Evolutionary conservation across 2,113 vertebrate species (phyloP), one percentile per base, ranked within the genome.

Genomic region (Pongo pygmaeus): DNA sequence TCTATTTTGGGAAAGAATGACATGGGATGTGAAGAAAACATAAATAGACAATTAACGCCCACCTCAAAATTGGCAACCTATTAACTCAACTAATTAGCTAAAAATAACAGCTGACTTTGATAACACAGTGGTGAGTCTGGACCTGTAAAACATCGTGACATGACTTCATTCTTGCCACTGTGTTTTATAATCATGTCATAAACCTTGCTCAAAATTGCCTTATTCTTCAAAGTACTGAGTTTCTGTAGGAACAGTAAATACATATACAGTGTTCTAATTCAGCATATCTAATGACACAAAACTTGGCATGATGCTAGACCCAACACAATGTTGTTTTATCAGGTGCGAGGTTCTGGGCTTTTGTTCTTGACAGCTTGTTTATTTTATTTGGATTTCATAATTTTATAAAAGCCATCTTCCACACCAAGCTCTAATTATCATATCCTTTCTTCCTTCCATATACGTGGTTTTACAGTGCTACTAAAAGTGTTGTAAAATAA

Each of bases 311-410:
- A 81, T 69, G 0, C n/a, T 97, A 86, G 75, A 92, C 92, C 83
- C n/a, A 95, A 95, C 98, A 97, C 97, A 98, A 96, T 97, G 96
- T 79, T 98, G 93, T 97, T 98, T 98, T 97, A 96, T 98, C 98
- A 98, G 98, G 98, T 98, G 97, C 93, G 87, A 98, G 89, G 84
- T 92, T 94, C 84, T 96, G 94, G 92, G 97, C 98, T 98, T 96
- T 95, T 97, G 85, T 70, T 98, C 97, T 98, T 96, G 96, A 98
- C 94, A 96, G 97, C 64, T 97, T 97, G 96, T 98, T 98, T 98
- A 97, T 98, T 98, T 98, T 97, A 69, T 89, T 98, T 98, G 97
- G 98, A 96, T 98, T 96, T 96, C 48, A 52, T 69, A 97, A 94
- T 88, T 97, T 97, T 98, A 94, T 97, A 96, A 98, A 98, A 91